A percentile compares a stretch with the other conserved stretches of the same genome.
These are phyloP conservation scores for Caradrina kadenii DNA, from an alignment of 2,888 invertebrate species.

Conservation along the genomic window DNA sequence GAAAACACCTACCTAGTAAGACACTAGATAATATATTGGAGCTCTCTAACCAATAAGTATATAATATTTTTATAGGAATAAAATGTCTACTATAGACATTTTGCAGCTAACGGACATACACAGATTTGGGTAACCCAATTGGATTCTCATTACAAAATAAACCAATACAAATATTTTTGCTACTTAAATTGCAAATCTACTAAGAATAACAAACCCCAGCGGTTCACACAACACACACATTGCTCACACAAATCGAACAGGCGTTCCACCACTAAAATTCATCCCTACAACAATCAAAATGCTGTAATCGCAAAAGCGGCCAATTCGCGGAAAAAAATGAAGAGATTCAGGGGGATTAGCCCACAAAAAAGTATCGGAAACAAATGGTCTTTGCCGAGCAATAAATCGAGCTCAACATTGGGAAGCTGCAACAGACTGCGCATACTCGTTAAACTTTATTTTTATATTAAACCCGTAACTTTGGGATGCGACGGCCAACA, in stretches of 20 bases:
- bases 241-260: slow-evolving; percentile 55
- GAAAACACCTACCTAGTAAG: background rate
- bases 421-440: slow-evolving; percentile 83
- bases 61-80: background rate
- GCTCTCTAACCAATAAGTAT: no score
- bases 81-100: background rate
- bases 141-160: background rate
- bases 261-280: slow-evolving; percentile 42
- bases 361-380: slow-evolving; percentile 81
- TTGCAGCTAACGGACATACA: background rate
- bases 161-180: background rate
- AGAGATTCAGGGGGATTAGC: slow-evolving; percentile 72
- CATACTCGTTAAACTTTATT: slow-evolving; percentile 88
- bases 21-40: background rate
- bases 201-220: background rate
- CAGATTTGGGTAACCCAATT: no score
- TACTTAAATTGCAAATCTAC: background rate
- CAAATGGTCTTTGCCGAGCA: slow-evolving; percentile 80
- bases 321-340: slow-evolving; percentile 59
- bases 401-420: slow-evolving; percentile 87
- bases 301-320: slow-evolving; percentile 51
- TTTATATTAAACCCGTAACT: slow-evolving; percentile 89
- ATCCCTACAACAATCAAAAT: slow-evolving; percentile 45
- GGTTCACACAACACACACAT: slow-evolving; percentile 4
- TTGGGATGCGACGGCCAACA: slow-evolving; percentile 77